Conservation (phyloP, 1,140 invertebrate genomes). For the Ceratina japonica region DNA sequence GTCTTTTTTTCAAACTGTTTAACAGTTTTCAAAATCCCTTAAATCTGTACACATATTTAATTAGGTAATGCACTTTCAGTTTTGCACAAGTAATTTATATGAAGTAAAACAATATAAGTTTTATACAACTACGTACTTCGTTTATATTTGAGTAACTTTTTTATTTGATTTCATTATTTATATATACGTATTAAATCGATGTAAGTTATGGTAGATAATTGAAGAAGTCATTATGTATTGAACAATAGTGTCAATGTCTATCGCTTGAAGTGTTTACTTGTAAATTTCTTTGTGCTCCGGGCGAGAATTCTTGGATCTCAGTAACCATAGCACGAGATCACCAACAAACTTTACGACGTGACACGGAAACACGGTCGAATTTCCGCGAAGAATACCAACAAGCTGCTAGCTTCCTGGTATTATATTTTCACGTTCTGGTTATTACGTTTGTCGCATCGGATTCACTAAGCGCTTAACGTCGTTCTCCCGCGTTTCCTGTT, state of each 20-base stretch:
- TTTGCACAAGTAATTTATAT: too few species aligned
- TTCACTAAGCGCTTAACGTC: conserved; percentile 12
- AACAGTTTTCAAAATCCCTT: background rate
- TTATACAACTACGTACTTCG: too few species aligned
- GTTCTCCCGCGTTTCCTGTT: background rate
- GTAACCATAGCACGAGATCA: background rate
- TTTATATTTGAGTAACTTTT: too few species aligned
- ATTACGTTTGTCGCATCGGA: conserved; percentile 11
- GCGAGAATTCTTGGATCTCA: conserved; percentile 8
- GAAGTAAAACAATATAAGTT: too few species aligned
- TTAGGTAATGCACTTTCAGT: conserved; percentile 1
- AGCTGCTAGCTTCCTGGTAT: background rate
- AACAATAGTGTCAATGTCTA: conserved; percentile 48
- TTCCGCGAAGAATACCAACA: conserved; percentile 33
- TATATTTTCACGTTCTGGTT: conserved; percentile 27
- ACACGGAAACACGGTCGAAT: conserved; percentile 27
- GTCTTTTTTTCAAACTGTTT: background rate
- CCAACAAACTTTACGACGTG: conserved; percentile 38
- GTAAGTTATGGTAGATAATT: too few species aligned
- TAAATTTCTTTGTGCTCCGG: conserved; percentile 16
- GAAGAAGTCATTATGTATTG: conserved; percentile 45
- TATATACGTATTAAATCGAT: too few species aligned
- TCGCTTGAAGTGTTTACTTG: background rate
- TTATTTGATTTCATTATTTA: too few species aligned
- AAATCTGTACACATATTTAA: background rate